Evolutionary conservation across 2,113 vertebrate genomes (phyloP), one percentile per base, ranked within the genome.

Genomic region (Dasyurus viverrinus): DNA sequence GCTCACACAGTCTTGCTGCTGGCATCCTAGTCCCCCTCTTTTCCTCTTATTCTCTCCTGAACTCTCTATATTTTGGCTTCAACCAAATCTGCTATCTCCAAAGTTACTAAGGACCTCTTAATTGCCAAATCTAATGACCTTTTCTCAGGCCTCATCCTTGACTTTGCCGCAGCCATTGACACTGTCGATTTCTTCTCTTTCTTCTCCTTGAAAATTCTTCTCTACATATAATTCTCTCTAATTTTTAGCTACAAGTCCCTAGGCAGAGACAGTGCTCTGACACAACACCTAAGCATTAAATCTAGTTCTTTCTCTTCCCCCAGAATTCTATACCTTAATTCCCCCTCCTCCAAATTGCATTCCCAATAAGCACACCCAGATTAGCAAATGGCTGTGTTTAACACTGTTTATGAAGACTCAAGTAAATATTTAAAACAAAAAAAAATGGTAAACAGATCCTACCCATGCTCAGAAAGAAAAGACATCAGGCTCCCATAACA

Each of bases 371-470:
- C 19, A 84, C n/a, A 42, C n/a, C 68, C 68, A 84, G 68, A 23
- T n/a, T 84, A 84, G 68, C n/a, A 84, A 84, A 84, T 84, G 68
- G 68, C 68, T 84, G n/a, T 42, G 68, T 42, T 42, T 84, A 84
- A 23, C 68, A 84, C n/a, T 42, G 68, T 84, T 84, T 84, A 84
- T 84, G 68, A 84, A 84, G 19, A 42, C 68, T 42, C 42, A 84
- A 84, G 68, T 84, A 84, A 84, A 84, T 84, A 42, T 84, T 84
- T 84, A 84, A 84, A 84, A 84, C n/a, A 84, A 84, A 84, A 47
- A 47, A 47, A 19, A 84, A 42, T 84, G 68, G 68, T 42, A 84
- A 84, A 84, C n/a, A 84, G 68, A 84, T 19, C 42, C 19, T 84
- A 84, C n/a, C n/a, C 16, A 42, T 84, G 19, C 36, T 84, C n/a